These are phyloP conservation scores for Nannoperca australis DNA, from an alignment of 2,797 vertebrate genomes.

Conservation along the genomic window DNA sequence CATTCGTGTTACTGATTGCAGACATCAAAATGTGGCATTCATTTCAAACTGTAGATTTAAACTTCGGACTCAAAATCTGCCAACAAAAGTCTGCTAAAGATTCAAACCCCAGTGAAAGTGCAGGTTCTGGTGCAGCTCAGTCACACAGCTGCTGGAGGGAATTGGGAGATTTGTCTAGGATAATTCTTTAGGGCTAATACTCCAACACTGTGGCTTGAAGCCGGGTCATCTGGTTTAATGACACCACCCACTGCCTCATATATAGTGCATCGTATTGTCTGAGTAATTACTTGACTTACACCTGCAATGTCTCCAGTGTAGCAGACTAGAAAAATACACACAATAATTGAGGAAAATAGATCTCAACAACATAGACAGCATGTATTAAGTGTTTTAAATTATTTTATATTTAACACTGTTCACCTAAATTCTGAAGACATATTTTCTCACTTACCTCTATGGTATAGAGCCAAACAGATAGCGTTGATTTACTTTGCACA, in stretches of 20 bases:
- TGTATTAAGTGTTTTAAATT: neutral
- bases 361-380: too few relatives aligned
- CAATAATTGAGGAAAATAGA: neutral
- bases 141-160: neutral
- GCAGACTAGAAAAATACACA: neutral
- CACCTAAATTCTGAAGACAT: neutral
- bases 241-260: neutral
- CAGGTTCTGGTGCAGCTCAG: neutral
- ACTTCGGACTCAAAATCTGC: slow-evolving; percentile 14
- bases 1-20: slow-evolving; percentile 38
- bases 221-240: neutral
- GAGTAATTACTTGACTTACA: too few relatives aligned
- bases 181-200: neutral
- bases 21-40: slow-evolving; percentile 5
- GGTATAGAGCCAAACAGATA: neutral
- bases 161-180: neutral
- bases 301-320: neutral
- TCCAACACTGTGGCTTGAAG: neutral
- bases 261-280: neutral
- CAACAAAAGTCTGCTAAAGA: neutral
- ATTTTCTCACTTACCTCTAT: neutral
- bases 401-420: neutral
- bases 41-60: slow-evolving; percentile 25
- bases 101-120: too few relatives aligned
- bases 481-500: neutral